These are phyloP conservation scores for Podotricha telesiphe DNA, from an alignment of 2,888 invertebrate species.

Conservation along the genomic window DNA sequence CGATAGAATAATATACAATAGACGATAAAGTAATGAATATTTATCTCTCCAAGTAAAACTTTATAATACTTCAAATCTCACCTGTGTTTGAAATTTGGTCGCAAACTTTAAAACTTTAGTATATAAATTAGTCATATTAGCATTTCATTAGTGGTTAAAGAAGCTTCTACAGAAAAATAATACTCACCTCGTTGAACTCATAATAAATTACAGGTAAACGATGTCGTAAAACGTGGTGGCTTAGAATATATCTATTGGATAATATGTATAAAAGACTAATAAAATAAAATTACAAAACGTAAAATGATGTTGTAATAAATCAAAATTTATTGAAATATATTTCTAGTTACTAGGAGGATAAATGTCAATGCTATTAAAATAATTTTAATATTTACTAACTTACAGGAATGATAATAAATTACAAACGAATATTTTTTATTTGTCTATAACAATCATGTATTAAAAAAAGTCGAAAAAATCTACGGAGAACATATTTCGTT, in stretches of 20 bases:
- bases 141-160: constrained; percentile 12
- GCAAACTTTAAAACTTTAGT: constrained; percentile 15
- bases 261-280: background rate
- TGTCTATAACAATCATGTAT: background rate
- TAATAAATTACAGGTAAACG: background rate
- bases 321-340: background rate
- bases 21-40: constrained; percentile 1
- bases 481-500: too few relatives aligned
- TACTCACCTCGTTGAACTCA: background rate
- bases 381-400: background rate
- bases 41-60: constrained; percentile 13
- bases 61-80: constrained; percentile 18
- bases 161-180: background rate
- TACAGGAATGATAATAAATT: background rate
- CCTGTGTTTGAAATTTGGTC: constrained; percentile 1
- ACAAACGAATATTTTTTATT: background rate
- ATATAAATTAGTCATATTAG: constrained; percentile 18
- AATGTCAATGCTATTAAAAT: background rate
- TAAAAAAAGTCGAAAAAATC: too few relatives aligned
- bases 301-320: background rate
- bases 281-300: background rate
- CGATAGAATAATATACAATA: background rate
- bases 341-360: background rate
- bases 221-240: background rate
- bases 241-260: background rate